Conservation (phyloP, 2,113 vertebrate species). For the Syrrhaptes paradoxus region DNA sequence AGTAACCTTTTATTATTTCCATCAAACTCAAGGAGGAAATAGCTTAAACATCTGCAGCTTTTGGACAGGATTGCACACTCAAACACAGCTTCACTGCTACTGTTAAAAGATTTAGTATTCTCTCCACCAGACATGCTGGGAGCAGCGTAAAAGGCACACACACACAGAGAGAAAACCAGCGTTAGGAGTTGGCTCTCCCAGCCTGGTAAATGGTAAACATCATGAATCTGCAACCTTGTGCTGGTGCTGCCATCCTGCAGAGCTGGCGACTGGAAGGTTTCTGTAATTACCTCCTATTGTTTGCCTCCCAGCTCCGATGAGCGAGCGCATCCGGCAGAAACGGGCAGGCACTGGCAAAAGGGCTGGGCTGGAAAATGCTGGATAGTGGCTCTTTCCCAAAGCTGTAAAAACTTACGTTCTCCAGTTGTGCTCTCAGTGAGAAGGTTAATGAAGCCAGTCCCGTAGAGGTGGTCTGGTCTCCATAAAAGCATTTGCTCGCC, state of each 20-base stretch:
- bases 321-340: not conserved
- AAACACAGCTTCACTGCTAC: slow-evolving; percentile 67
- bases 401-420: not conserved
- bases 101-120: slow-evolving; percentile 70
- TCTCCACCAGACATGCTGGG: slow-evolving; percentile 53
- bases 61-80: slow-evolving; percentile 69
- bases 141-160: not conserved
- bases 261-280: not conserved
- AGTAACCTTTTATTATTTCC: slow-evolving; percentile 81
- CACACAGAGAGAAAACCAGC: not conserved
- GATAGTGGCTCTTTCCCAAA: not conserved
- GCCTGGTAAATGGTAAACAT: not conserved
- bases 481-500: not conserved
- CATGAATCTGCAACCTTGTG: not conserved
- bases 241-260: not conserved
- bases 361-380: not conserved
- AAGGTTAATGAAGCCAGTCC: not conserved
- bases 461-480: not conserved
- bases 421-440: not conserved
- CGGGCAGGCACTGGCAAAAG: not conserved
- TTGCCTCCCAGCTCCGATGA: not conserved
- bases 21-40: slow-evolving; percentile 80
- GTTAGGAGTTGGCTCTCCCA: not conserved
- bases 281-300: not conserved
- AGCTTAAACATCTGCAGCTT: slow-evolving; percentile 79